These are phyloP conservation scores for Parnassius smintheus DNA, from an alignment of 2,888 invertebrate species.

Conservation along the genomic window DNA sequence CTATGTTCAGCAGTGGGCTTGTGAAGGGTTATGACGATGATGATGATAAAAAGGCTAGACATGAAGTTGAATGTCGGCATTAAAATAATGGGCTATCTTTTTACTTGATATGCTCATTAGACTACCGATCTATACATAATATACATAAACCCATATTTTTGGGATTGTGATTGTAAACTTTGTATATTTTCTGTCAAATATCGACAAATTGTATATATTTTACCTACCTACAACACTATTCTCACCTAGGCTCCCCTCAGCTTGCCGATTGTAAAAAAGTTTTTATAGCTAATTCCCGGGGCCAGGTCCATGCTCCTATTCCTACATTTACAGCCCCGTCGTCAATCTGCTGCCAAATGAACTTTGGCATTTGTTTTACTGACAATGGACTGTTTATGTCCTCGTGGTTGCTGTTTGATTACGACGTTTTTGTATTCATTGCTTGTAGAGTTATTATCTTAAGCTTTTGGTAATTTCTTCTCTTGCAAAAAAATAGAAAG, in stretches of 20 bases:
- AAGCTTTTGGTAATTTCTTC: constrained; percentile 7
- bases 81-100: no score
- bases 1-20: no score
- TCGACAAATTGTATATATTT: neutral
- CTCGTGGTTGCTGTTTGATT: constrained; percentile 41
- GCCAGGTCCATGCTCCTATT: constrained; percentile 25
- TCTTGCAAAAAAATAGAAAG: no score
- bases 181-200: neutral
- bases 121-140: no score
- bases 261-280: constrained; percentile 71
- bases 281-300: constrained; percentile 73
- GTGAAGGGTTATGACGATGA: no score
- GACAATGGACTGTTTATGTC: constrained; percentile 51
- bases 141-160: no score
- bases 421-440: constrained; percentile 33
- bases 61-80: no score
- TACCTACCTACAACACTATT: constrained; percentile 27
- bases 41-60: no score
- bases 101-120: no score
- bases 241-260: constrained; percentile 35
- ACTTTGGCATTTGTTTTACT: constrained; percentile 59
- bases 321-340: constrained; percentile 46
- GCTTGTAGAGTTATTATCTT: constrained; percentile 10
- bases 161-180: no score
- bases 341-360: constrained; percentile 62